Percentiles rank a stretch among this genome's conserved stretches.
Conservation (phyloP, 2,113 vertebrate genomes). For the Phrynocephalus versicolor region DNA sequence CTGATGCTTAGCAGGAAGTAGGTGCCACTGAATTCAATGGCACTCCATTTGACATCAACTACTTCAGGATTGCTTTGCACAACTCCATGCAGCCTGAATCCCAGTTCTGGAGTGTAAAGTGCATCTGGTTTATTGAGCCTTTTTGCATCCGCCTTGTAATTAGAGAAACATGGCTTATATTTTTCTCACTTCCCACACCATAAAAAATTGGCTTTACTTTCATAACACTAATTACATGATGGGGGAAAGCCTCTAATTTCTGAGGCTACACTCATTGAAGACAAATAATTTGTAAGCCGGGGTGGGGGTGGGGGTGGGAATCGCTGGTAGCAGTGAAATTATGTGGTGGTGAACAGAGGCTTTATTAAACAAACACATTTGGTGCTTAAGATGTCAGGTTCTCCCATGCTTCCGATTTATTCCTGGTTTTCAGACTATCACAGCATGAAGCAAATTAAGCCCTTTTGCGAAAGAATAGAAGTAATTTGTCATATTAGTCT, state of each 20-base stretch:
- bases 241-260: slow-evolving; percentile 56
- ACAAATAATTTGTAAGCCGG: slow-evolving; percentile 57
- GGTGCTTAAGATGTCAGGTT: slow-evolving; percentile 34
- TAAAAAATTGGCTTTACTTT: slow-evolving; percentile 66
- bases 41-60: not conserved
- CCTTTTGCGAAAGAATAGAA: slow-evolving; percentile 46
- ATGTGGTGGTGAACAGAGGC: not conserved
- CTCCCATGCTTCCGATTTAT: slow-evolving; percentile 21
- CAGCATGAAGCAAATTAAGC: slow-evolving; percentile 30
- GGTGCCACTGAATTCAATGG: not conserved
- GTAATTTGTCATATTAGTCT: slow-evolving; percentile 39
- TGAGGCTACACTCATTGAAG: slow-evolving; percentile 49
- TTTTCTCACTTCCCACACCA: slow-evolving; percentile 54
- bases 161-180: slow-evolving; percentile 66
- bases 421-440: slow-evolving; percentile 29
- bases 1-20: not conserved
- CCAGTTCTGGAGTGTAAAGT: slow-evolving; percentile 67
- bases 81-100: slow-evolving; percentile 50
- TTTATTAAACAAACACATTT: slow-evolving; percentile 50
- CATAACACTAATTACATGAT: slow-evolving; percentile 65
- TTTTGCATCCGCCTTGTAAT: slow-evolving; percentile 67
- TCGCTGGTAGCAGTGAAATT: slow-evolving; percentile 45
- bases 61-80: not conserved
- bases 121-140: slow-evolving; percentile 68
- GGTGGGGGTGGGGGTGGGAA: no score